These are phyloP conservation scores for Lutjanus erythropterus DNA, from an alignment of 2,113 vertebrate species.

Conservation along the genomic window DNA sequence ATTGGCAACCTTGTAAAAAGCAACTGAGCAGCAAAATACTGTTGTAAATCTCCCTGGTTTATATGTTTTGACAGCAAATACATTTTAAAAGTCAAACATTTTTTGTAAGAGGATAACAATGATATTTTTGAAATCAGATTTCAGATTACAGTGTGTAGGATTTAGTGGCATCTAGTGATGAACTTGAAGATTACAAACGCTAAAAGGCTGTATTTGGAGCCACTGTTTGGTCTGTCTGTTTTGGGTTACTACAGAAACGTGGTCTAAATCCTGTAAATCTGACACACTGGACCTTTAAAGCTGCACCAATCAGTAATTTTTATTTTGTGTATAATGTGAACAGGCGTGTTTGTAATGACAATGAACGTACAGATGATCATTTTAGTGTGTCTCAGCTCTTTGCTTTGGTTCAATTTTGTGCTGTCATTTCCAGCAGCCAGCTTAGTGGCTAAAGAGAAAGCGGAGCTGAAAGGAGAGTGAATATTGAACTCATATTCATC, in stretches of 20 bases:
- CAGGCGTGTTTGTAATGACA: no score
- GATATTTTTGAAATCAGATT: not conserved
- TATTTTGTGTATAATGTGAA: not conserved
- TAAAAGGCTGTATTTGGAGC: no score
- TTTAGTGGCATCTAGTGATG: no score
- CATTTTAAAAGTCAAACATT: not conserved
- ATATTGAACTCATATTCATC: not conserved
- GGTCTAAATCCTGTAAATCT: no score
- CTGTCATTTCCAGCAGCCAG: not conserved
- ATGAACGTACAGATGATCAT: not conserved
- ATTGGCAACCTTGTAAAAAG: conserved; percentile 7
- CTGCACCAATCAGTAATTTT: not conserved
- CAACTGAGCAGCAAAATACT: conserved; percentile 3
- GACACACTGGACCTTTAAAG: no score
- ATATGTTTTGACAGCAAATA: not conserved
- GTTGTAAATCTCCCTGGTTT: not conserved
- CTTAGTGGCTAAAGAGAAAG: not conserved
- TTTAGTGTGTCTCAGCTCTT: not conserved
- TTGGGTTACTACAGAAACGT: no score
- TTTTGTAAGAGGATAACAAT: no score
- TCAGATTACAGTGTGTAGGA: no score
- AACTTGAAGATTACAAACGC: no score
- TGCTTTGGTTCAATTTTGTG: not conserved
- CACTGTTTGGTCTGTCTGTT: no score
- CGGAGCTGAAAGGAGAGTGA: not conserved